phyloP scores from a whole-genome alignment of 2,888 invertebrate species.

The Scaptodrosophila latifasciaeformis region DNA sequence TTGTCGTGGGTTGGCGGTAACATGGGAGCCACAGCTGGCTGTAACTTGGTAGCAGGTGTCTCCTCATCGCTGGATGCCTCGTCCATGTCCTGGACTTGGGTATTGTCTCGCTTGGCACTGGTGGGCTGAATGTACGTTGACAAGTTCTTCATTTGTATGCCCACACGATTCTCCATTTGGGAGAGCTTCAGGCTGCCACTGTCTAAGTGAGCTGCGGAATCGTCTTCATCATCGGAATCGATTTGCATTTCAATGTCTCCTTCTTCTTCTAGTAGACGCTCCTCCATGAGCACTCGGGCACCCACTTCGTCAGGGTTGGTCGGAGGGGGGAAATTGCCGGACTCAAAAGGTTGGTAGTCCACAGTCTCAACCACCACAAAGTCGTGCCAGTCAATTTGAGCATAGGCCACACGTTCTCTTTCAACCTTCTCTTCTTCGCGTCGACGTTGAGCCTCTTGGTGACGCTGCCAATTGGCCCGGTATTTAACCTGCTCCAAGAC shows the following conservation, averaged over 20 bases:
- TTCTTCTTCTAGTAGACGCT: slow-evolving; percentile 84
- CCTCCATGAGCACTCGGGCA: slow-evolving; percentile 92
- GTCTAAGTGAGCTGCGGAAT: slow-evolving; percentile 35
- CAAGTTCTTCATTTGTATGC: slow-evolving; percentile 75
- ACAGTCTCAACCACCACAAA: slow-evolving; percentile 99
- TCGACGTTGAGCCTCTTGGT: slow-evolving; percentile 93
- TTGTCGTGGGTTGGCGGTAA: slow-evolving; percentile 92
- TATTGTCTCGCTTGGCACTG: slow-evolving; percentile 76
- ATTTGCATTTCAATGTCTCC: slow-evolving; percentile 94
- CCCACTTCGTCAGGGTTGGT: slow-evolving; percentile 98
- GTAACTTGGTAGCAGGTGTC: slow-evolving; percentile 74
- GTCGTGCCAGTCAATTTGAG: slow-evolving; percentile 99
- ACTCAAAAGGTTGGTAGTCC: slow-evolving; percentile 97
- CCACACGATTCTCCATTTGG: slow-evolving; percentile 80
- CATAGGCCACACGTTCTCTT: slow-evolving; percentile 94
- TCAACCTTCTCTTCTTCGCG: slow-evolving; percentile 97
- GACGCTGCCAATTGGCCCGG: slow-evolving; percentile 96
- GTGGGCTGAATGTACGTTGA: slow-evolving; percentile 70
- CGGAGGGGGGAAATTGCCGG: slow-evolving; percentile 96
- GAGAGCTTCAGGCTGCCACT: slow-evolving; percentile 77
- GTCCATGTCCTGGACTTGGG: slow-evolving; percentile 91
- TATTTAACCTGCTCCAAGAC: slow-evolving; percentile 93
- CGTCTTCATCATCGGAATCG: slow-evolving; percentile 87
- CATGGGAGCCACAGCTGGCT: slow-evolving; percentile 78
- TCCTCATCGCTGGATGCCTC: slow-evolving; percentile 89